Percentiles rank a stretch among this genome's conserved stretches.
Evolutionary conservation across 1,140 invertebrate species (phyloP).

Genomic region (Cylas formicarius): DNA sequence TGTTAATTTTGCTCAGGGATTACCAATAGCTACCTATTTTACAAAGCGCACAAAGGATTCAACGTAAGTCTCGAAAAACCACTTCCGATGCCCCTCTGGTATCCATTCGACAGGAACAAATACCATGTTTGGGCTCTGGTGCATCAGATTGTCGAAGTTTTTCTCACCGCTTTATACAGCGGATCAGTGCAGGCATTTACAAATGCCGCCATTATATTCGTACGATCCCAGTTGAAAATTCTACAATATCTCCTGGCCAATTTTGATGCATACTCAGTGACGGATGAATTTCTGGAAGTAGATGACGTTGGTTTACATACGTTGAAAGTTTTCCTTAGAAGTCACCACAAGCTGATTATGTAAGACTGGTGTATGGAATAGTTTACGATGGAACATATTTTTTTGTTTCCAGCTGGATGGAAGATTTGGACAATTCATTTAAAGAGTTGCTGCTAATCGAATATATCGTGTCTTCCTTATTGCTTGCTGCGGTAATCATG

Average conservation of each 20-base stretch:
- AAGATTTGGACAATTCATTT: constrained; percentile 4
- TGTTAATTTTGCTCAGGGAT: no score
- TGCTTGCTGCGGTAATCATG: neutral
- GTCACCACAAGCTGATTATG: constrained; percentile 8
- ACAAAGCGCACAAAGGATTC: no score
- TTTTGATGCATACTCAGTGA: neutral
- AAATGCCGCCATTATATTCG: constrained; percentile 9
- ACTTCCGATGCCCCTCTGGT: constrained; percentile 9
- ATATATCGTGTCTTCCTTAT: neutral
- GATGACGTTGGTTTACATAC: neutral
- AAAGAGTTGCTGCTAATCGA: constrained; percentile 4
- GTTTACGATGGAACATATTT: neutral
- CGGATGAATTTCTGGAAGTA: neutral
- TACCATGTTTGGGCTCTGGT: constrained; percentile 1
- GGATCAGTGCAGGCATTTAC: constrained; percentile 5
- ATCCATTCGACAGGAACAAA: constrained; percentile 7
- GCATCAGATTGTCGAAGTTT: constrained; percentile 2
- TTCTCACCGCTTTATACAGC: constrained; percentile 1
- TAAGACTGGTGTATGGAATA: neutral
- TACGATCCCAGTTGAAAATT: constrained; percentile 7
- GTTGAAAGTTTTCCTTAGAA: constrained; percentile 1
- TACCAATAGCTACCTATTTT: no score
- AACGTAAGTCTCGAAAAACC: constrained; percentile 1
- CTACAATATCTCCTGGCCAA: constrained; percentile 3
- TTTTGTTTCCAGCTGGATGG: constrained; percentile 3